Evolutionary conservation across 1,140 invertebrate species (phyloP).

Genomic region (Stegodyphus dumicola): DNA sequence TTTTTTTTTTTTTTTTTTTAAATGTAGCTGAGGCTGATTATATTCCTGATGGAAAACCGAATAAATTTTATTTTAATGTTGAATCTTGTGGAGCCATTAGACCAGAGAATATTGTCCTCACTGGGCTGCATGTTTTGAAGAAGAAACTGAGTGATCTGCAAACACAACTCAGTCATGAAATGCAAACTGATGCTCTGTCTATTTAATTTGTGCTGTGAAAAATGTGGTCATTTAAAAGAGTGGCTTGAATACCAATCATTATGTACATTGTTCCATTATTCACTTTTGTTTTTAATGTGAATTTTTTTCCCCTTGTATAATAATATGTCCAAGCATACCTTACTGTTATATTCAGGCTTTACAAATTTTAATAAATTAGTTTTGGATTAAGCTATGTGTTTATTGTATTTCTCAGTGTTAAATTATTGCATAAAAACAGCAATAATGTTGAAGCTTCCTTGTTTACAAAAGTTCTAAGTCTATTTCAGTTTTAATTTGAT

Average conservation of each 20-base stretch:
- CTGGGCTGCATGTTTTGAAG: slow-evolving; percentile 92
- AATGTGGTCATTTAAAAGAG: not conserved
- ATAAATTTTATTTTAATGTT: slow-evolving; percentile 97
- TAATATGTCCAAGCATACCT: too few relatives aligned
- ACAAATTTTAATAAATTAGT: too few relatives aligned
- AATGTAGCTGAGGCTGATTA: slow-evolving; percentile 88
- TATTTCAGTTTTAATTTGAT: too few relatives aligned
- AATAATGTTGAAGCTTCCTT: too few relatives aligned
- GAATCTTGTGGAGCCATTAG: slow-evolving; percentile 93
- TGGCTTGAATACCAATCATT: not conserved
- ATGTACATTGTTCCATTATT: too few relatives aligned
- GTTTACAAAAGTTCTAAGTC: too few relatives aligned
- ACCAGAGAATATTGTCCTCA: slow-evolving; percentile 97
- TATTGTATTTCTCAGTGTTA: too few relatives aligned
- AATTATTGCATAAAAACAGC: too few relatives aligned
- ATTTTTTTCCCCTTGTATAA: too few relatives aligned
- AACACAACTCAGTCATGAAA: slow-evolving; percentile 89
- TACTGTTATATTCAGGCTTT: too few relatives aligned
- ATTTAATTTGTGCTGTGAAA: slow-evolving; percentile 19
- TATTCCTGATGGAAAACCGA: slow-evolving; percentile 93
- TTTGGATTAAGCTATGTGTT: too few relatives aligned
- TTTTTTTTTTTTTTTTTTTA: slow-evolving; percentile 32
- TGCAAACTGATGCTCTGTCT: slow-evolving; percentile 76
- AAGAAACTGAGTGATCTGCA: slow-evolving; percentile 96
- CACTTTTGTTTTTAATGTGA: too few relatives aligned